Base-by-base conservation (phyloP, 2,888 invertebrate species). In the Lumbricus terrestris region DNA sequence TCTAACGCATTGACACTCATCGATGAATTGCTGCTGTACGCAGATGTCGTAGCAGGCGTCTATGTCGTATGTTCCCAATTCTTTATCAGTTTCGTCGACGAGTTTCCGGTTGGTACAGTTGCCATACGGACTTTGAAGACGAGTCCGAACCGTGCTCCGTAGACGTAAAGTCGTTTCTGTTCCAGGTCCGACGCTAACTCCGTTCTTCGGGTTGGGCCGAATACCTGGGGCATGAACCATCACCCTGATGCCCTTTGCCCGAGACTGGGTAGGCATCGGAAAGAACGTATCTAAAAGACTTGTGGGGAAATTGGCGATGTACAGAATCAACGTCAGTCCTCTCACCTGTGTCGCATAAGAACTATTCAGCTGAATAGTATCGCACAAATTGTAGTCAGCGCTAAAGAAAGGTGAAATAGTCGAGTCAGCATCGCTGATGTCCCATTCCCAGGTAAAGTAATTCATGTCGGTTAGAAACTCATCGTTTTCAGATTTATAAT, bases 281-380 rank as follows among this genome's bases (percentile, higher is more conserved):
- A 83, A 37, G 54, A 85, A 90, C 23, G 42, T 34, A 35, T 38
- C 47, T 16, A 35, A 23, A 23, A 42, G 47, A 37, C 34, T 42
- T 40, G 35, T 82, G 20, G 90, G 90, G 47, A 90, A 90, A 35
- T 90, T 90, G 34, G 38, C 85, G 37, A 85, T 40, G 88, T 90
- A 90, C 47, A 90, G 35, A 40, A 85, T 47, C 47, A 88, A 8
- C 37, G 47, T 90, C 16, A 85, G 47, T 47, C 85, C 85, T 40
- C 54, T 38, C 23, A 90, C 34, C 29, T 37, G 18, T 1, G 23
- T 42, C 33, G 29, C 34, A 54, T 88, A 23, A 29, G 40, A 33
- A 23, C 38, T 42, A 20, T 69, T 29, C 34, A 90, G n/a, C n/a
- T 90, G 35, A 47, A 88, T 15, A 5, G 85, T 90, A 11, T 40